Percentiles rank a stretch among this genome's conserved stretches.
These are phyloP conservation scores for Ridgeia piscesae DNA, from an alignment of 1,140 invertebrate genomes.

Conservation along the genomic window DNA sequence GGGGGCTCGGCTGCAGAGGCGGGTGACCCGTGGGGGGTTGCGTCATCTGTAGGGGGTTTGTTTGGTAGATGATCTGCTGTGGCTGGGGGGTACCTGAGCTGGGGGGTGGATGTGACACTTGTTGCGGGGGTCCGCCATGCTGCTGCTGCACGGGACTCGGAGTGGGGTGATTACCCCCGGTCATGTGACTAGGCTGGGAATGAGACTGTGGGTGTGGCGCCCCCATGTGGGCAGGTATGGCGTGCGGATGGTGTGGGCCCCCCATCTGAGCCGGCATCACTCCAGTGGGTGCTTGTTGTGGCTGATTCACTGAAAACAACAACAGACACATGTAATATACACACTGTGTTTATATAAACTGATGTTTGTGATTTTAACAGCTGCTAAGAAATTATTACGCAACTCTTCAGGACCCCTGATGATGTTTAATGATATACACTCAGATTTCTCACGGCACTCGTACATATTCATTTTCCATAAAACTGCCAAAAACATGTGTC, in stretches of 20 bases:
- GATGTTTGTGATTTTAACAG: too few relatives aligned
- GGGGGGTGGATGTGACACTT: conserved; percentile 32
- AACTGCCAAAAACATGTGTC: too few relatives aligned
- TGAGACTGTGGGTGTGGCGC: conserved; percentile 21
- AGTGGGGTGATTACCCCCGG: conserved; percentile 33
- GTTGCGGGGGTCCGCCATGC: conserved; percentile 34
- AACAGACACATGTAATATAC: neutral
- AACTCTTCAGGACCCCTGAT: too few relatives aligned
- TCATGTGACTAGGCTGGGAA: conserved; percentile 33
- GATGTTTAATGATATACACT: too few relatives aligned
- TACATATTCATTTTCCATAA: too few relatives aligned
- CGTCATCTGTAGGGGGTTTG: conserved; percentile 27
- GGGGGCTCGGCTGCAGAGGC: conserved; percentile 37
- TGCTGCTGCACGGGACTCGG: conserved; percentile 38
- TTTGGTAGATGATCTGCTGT: conserved; percentile 29
- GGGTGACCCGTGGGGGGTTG: conserved; percentile 31
- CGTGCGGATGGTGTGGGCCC: conserved; percentile 25
- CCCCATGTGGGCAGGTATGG: conserved; percentile 27
- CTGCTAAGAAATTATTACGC: too few relatives aligned
- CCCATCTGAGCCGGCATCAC: conserved; percentile 35
- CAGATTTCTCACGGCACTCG: too few relatives aligned
- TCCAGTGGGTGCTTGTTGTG: conserved; percentile 19
- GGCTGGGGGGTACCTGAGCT: conserved; percentile 32
- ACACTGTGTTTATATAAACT: too few relatives aligned
- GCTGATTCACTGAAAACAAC: neutral